Conservation (phyloP, 2,797 vertebrate genomes). For the Muscicapa comitata region DNA sequence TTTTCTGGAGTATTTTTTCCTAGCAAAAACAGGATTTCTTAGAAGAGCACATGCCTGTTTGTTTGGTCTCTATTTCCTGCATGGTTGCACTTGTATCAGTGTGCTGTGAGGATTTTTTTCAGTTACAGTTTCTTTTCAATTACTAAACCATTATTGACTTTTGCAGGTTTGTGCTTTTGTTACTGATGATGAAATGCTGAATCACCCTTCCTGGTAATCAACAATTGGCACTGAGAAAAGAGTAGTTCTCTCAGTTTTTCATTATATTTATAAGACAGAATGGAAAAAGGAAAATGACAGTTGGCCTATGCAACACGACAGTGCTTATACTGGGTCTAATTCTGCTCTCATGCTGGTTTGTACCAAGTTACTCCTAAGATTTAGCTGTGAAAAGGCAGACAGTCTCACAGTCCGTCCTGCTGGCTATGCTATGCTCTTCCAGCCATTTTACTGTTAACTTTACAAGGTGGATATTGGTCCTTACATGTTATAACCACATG, state of each 20-base stretch:
- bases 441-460: not conserved
- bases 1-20: not conserved
- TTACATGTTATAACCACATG: not conserved
- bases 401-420: not conserved
- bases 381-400: not conserved
- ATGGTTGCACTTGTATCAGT: not conserved
- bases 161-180: not conserved
- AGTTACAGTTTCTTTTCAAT: not conserved
- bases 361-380: not conserved
- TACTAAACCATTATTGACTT: not conserved
- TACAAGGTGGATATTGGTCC: not conserved
- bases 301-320: fast-evolving
- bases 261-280: not conserved
- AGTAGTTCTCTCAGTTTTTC: not conserved
- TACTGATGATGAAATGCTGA: not conserved
- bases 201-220: not conserved
- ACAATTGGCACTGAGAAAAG: not conserved
- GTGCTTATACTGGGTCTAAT: not conserved
- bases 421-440: not conserved
- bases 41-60: not conserved
- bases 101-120: not conserved
- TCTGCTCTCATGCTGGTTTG: not conserved
- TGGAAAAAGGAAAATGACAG: not conserved
- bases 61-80: not conserved
- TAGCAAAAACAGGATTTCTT: not conserved